A percentile compares a stretch with the other conserved stretches of the same genome.
phyloP scores from a whole-genome alignment of 2,888 invertebrate species.

The Druceiella hillmani region DNA sequence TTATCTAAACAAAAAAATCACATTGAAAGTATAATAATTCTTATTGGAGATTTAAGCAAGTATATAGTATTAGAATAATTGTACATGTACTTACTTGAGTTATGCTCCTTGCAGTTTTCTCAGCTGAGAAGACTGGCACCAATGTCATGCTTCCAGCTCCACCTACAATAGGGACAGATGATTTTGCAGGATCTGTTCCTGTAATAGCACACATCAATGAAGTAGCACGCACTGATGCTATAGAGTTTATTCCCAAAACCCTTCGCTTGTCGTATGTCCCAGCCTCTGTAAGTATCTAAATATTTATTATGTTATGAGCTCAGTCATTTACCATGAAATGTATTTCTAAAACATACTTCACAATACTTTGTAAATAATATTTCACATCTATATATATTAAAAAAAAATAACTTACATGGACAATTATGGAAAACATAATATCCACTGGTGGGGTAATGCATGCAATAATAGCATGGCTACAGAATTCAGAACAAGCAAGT shows the following conservation, averaged over 20 bases:
- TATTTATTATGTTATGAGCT: constrained; percentile 1
- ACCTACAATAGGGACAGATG: constrained; percentile 34
- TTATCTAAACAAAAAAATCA: no score
- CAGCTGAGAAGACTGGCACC: constrained; percentile 40
- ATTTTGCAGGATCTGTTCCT: constrained; percentile 31
- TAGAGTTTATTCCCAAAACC: constrained; percentile 38
- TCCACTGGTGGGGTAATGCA: constrained; percentile 44
- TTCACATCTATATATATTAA: no score
- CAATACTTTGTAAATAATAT: no score
- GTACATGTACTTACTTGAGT: no score
- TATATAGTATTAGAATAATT: no score
- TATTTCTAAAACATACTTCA: no score
- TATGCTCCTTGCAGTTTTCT: constrained; percentile 32
- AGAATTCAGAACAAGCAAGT: constrained; percentile 36
- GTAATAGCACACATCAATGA: constrained; percentile 38
- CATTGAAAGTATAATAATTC: no score
- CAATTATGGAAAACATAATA: constrained; percentile 37
- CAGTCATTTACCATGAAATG: no score
- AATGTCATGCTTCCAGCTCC: constrained; percentile 40
- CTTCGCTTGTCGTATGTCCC: constrained; percentile 34
- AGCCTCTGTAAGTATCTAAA: constrained; percentile 33
- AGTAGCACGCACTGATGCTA: constrained; percentile 43
- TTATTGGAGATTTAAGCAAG: no score
- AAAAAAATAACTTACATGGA: constrained; percentile 34
- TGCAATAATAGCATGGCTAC: constrained; percentile 38